Evolutionary conservation across 2,888 invertebrate species (phyloP), one percentile per base, ranked within the genome.

Genomic region (Chironomus riparius): DNA sequence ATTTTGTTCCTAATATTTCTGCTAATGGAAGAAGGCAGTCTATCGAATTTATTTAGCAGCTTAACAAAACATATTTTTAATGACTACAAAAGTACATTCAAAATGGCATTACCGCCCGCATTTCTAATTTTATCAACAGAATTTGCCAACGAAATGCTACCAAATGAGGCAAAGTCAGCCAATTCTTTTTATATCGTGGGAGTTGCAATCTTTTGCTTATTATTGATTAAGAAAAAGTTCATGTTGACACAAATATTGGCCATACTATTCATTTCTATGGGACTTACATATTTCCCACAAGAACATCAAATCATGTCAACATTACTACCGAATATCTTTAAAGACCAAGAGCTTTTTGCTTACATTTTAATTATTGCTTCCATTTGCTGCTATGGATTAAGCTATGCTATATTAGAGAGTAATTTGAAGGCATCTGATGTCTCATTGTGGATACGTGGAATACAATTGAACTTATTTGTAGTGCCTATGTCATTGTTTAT

Each of bases 381-480:
- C 4, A 48, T 70, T 22, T 12, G n/a, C 3, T 47, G 47, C 22
- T 70, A 47, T 21, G 70, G 70, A 21, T 48, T 70, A 47, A 47
- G 70, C 13, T 70, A 21, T 70, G 48, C 15, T 7, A 70, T 70
- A 5, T 21, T 70, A 4, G 70, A 70, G 13, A 47, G 22, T 4
- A 47, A 38, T 48, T 38, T 70, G 4, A 70, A 70, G 18, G n/a
- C 70, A n/a, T 47, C 47, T 21, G 47, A 70, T 18, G 48, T 21
- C 7, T 70, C 70, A 18, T 38, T 70, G 7, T 70, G 70, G 70
- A 70, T 70, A 10, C 15, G 70, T 15, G 70, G 70, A 7, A 70
- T 70, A 13, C 70, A 70, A 22, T 38, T 70, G 4, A 70, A 70
- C 48, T 5, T 70, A 15, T 70, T 70, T 48, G 13, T 38, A 6